Conservation (phyloP, 2,797 vertebrate species). For the Myotis vivesi region DNA sequence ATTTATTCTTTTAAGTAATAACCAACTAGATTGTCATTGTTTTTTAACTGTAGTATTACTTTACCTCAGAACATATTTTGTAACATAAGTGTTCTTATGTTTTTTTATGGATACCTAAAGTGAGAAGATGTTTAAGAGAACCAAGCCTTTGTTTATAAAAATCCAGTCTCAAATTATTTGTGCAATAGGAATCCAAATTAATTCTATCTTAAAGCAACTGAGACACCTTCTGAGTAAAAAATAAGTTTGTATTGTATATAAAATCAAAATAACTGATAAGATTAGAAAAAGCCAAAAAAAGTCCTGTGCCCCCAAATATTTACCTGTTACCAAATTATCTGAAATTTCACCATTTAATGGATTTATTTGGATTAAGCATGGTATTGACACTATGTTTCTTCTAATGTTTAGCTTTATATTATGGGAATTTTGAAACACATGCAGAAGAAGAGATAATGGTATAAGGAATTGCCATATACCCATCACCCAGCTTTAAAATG, state of each 20-base stretch:
- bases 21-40: neutral
- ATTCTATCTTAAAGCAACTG: neutral
- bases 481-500: neutral
- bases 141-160: neutral
- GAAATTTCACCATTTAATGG: neutral
- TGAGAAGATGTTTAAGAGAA: slow-evolving; percentile 15
- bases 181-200: slow-evolving; percentile 12
- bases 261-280: neutral
- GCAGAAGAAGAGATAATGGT: neutral
- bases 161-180: neutral
- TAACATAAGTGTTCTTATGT: neutral
- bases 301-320: neutral
- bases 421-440: neutral
- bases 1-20: neutral
- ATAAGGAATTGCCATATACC: neutral
- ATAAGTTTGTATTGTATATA: neutral
- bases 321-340: neutral
- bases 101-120: slow-evolving; percentile 22
- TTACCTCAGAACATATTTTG: slow-evolving; percentile 10
- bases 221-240: neutral
- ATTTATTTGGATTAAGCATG: slow-evolving; percentile 10
- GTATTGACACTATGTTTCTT: neutral
- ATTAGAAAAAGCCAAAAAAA: neutral
- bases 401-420: slow-evolving; percentile 10
- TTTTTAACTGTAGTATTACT: neutral